Base-by-base conservation (phyloP, 1,140 invertebrate species). In the Meloidogyne hapla region DNA sequence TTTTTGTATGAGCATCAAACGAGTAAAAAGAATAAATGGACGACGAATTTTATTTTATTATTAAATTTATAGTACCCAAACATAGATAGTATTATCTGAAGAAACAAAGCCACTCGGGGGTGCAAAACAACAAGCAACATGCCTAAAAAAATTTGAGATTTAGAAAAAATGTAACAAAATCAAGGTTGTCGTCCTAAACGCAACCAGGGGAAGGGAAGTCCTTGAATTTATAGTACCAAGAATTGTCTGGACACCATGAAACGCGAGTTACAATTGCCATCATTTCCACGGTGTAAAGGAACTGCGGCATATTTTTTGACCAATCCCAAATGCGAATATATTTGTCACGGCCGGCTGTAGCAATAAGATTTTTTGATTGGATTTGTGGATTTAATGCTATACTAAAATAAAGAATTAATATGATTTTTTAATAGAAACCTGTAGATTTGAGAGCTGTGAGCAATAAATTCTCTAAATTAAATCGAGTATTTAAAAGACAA, bases 1-100 rank as follows among this genome's bases (percentile, higher is more conserved):
- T 72, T 38, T 73, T 69, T 21, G 66, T 63, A 48, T 78, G 77
- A 18, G 77, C 45, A 70, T 69, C 42, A 40, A 78, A 80, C 1
- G 69, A 77, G 63, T 40, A 63, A 69, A 83, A 9, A 81, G 79
- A 42, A 80, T 56, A 61, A 28, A 71, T 18, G 79, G 79, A 10
- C 79, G 81, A 25, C 80, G 63, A 42, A 83, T 79, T 61, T 83
- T n/a, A n/a, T n/a, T n/a, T n/a, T n/a, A n/a, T n/a, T n/a, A n/a
- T n/a, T n/a, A n/a, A n/a, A n/a, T n/a, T n/a, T n/a, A n/a, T n/a
- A n/a, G n/a, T n/a, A n/a, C 80, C 79, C 79, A 80, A 6, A 80
- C 75, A 45, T 80, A 67, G 15, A 80, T 64, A 15, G 63, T 82
- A 63, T 80, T 78, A 18, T 80, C 80, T 13, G 67, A 65, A 4